Evolutionary conservation across 2,888 invertebrate genomes (phyloP).

Genomic region (Melanotus villosus): DNA sequence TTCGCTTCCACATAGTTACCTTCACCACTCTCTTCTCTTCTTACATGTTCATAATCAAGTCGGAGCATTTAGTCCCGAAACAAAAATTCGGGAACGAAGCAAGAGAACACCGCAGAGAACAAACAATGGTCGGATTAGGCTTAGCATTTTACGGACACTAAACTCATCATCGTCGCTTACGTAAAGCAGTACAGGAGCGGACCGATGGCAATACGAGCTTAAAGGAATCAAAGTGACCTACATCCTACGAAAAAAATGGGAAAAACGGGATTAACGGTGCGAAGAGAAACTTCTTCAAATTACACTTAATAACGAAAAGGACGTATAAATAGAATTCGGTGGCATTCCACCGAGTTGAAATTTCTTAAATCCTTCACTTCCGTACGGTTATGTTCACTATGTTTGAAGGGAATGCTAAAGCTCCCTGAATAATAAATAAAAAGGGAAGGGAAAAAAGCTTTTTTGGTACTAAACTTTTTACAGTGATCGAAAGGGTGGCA

Average conservation of each 20-base stretch:
- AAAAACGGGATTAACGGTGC: not conserved
- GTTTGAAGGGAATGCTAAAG: conserved; percentile 13
- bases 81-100: conserved; percentile 12
- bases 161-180: conserved; percentile 12
- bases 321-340: no score
- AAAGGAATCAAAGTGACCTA: no score
- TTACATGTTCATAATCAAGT: conserved; percentile 10
- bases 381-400: not conserved
- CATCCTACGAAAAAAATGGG: no score
- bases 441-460: not conserved
- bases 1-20: not conserved
- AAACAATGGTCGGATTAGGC: conserved; percentile 21
- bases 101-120: not conserved
- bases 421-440: conserved; percentile 14
- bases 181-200: no score
- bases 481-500: no score
- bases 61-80: not conserved
- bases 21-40: not conserved
- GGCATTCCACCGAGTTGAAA: not conserved
- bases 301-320: no score
- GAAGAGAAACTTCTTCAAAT: no score
- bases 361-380: no score
- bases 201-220: no score
- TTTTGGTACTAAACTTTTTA: conserved; percentile 7
- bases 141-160: conserved; percentile 19